Evolutionary conservation across 2,113 vertebrate genomes (phyloP).

Genomic region (Notarius quadriscutis): DNA sequence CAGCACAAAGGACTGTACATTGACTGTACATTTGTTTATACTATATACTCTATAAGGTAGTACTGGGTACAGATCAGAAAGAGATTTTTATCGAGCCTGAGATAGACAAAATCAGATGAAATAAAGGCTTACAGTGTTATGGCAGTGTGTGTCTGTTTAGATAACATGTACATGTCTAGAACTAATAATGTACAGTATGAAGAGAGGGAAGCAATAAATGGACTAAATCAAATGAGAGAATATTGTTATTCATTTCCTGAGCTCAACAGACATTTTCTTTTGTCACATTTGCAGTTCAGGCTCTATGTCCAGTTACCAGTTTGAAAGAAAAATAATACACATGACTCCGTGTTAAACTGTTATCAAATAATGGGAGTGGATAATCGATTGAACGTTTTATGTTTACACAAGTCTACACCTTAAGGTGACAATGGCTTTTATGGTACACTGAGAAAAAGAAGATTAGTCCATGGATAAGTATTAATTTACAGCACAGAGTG

Average conservation of each 20-base stretch:
- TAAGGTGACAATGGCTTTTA: conserved; percentile 28
- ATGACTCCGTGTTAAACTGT: not conserved
- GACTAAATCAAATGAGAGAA: not conserved
- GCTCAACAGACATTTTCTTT: conserved; percentile 20
- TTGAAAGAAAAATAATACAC: not conserved
- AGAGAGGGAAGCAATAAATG: not conserved
- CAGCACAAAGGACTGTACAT: conserved; percentile 64
- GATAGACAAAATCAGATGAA: conserved; percentile 8
- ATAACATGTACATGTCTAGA: conserved; percentile 15
- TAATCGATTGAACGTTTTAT: not conserved
- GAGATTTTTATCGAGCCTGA: conserved; percentile 18
- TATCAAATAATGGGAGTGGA: not conserved
- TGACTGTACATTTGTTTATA: conserved; percentile 55
- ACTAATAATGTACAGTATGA: conserved; percentile 13
- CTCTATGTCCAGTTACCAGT: not conserved
- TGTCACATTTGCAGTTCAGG: conserved; percentile 18
- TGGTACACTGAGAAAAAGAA: conserved; percentile 3
- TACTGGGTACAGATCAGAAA: conserved; percentile 20
- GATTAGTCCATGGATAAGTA: conserved; percentile 1
- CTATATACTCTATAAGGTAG: conserved; percentile 43
- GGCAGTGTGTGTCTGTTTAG: conserved; percentile 18
- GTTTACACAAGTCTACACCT: conserved; percentile 33
- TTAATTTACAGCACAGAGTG: not conserved
- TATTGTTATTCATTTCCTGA: conserved; percentile 32
- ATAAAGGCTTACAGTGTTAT: conserved; percentile 37